Conservation (phyloP, 2,888 invertebrate genomes). For the Philopedon plagiatum region DNA sequence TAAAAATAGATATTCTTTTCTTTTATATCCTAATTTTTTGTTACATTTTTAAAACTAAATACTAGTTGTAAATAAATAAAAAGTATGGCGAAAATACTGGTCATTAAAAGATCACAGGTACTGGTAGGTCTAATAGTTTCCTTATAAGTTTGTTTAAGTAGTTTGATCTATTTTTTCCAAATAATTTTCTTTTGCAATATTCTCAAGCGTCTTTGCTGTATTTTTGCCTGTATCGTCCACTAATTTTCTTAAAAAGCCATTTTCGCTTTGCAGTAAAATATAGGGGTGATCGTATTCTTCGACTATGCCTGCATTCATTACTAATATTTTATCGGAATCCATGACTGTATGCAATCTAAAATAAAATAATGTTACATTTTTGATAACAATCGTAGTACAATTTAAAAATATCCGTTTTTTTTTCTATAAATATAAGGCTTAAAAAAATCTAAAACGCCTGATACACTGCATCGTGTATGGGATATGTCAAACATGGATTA, state of each 20-base stretch:
- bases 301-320: slow-evolving; percentile 85
- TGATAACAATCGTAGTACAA: no score
- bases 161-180: slow-evolving; percentile 7
- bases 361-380: slow-evolving; percentile 17
- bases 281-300: slow-evolving; percentile 86
- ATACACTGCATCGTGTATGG: no score
- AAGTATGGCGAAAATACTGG: slow-evolving; percentile 1
- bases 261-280: slow-evolving; percentile 74
- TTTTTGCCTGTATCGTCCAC: slow-evolving; percentile 70
- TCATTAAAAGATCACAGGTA: slow-evolving; percentile 17
- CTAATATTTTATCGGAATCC: slow-evolving; percentile 88
- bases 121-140: slow-evolving; percentile 5
- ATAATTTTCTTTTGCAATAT: slow-evolving; percentile 58
- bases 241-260: slow-evolving; percentile 76
- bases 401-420: no score
- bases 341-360: slow-evolving; percentile 82
- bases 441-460: no score
- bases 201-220: slow-evolving; percentile 58
- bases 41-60: no score
- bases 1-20: no score
- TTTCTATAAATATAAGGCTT: no score
- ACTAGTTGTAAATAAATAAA: background rate
- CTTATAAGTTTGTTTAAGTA: background rate
- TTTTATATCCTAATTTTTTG: no score
- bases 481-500: no score